These are phyloP conservation scores for Melieria omissa DNA, from an alignment of 2,888 invertebrate species.

Conservation along the genomic window DNA sequence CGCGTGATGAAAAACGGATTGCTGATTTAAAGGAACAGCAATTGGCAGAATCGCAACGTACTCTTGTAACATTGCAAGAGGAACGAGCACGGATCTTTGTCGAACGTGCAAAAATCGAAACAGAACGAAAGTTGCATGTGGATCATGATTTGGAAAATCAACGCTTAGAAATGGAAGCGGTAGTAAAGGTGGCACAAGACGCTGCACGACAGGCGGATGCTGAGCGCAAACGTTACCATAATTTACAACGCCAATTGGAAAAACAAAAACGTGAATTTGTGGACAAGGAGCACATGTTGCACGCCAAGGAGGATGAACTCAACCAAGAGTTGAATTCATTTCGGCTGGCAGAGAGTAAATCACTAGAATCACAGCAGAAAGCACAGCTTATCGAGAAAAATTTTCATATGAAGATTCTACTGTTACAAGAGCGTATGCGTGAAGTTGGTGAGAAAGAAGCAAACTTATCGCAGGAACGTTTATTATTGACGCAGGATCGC, in stretches of 20 bases:
- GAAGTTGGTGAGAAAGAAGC: constrained; percentile 63
- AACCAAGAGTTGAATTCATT: constrained; percentile 55
- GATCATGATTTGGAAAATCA: constrained; percentile 51
- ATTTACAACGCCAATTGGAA: constrained; percentile 62
- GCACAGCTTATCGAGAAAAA: constrained; percentile 57
- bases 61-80: constrained; percentile 58
- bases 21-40: constrained; percentile 62
- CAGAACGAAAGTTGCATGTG: constrained; percentile 55
- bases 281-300: constrained; percentile 59
- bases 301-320: constrained; percentile 61
- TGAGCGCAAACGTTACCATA: constrained; percentile 62
- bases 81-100: constrained; percentile 57
- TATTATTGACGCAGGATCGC: constrained; percentile 62
- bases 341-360: constrained; percentile 58
- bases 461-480: constrained; percentile 61
- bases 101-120: constrained; percentile 60
- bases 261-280: constrained; percentile 59
- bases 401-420: constrained; percentile 58
- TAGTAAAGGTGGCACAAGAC: constrained; percentile 64
- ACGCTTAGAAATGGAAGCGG: constrained; percentile 61
- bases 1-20: constrained; percentile 62
- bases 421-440: constrained; percentile 57
- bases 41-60: constrained; percentile 56
- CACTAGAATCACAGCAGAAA: constrained; percentile 54
- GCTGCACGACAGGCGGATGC: constrained; percentile 62